phyloP scores from a whole-genome alignment of 2,888 invertebrate species.

The Nysson spinosus region DNA sequence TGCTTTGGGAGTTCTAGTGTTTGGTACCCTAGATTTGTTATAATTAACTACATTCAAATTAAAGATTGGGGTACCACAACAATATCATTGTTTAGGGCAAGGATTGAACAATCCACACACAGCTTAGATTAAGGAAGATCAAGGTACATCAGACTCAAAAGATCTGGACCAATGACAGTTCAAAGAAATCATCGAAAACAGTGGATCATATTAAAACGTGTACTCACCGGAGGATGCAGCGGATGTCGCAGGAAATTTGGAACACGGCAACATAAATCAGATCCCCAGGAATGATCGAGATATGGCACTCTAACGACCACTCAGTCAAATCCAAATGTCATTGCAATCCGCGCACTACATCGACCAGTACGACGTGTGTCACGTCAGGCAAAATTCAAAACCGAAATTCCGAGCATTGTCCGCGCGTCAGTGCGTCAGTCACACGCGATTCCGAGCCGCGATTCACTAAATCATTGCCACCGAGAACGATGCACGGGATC shows the following conservation, averaged over 20 bases:
- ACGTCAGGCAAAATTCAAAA: conserved; percentile 74
- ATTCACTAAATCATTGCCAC: conserved; percentile 54
- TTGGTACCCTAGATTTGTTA: no score
- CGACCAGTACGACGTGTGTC: conserved; percentile 65
- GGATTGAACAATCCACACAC: no score
- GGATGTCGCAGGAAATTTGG: conserved; percentile 50
- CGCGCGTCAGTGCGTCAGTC: conserved; percentile 72
- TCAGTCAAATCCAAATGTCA: conserved; percentile 73
- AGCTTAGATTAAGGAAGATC: no score
- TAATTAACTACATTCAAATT: no score
- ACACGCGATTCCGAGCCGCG: conserved; percentile 60
- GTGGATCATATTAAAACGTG: conserved; percentile 9
- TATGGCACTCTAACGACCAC: conserved; percentile 69
- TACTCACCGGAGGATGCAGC: conserved; percentile 45
- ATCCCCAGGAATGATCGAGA: conserved; percentile 55
- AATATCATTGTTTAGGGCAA: no score
- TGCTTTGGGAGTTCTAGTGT: no score
- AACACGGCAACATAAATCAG: conserved; percentile 63
- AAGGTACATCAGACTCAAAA: no score
- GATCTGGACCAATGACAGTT: not conserved
- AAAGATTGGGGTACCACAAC: no score
- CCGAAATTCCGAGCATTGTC: conserved; percentile 75
- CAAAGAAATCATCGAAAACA: not conserved
- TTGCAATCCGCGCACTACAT: conserved; percentile 69
- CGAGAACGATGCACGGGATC: conserved; percentile 2